A percentile compares a stretch with the other conserved stretches of the same genome.
Conservation (phyloP, 2,113 vertebrate species). For the Corydoras sp. region DNA sequence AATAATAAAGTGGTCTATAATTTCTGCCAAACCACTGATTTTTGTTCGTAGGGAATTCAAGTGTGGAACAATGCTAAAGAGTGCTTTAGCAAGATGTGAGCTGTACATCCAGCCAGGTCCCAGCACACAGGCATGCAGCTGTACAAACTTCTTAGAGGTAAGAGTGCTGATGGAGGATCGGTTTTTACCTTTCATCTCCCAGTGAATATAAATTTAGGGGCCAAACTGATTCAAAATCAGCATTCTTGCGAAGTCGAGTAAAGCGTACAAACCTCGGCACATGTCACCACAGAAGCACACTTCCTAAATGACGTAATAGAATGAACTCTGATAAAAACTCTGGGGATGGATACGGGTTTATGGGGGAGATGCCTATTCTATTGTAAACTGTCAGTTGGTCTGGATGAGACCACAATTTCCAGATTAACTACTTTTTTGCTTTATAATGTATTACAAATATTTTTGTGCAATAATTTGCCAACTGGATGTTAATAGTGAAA, state of each 20-base stretch:
- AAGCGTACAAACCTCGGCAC: neutral
- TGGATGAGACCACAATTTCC: neutral
- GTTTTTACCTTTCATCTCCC: constrained; percentile 17
- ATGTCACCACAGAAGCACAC: constrained; percentile 22
- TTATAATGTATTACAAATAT: too few relatives aligned
- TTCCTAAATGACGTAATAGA: constrained; percentile 7
- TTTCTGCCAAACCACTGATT: constrained; percentile 3
- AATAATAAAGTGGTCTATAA: neutral
- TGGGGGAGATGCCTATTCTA: too few relatives aligned
- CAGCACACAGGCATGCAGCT: constrained; percentile 23
- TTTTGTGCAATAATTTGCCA: too few relatives aligned
- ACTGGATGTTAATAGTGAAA: too few relatives aligned
- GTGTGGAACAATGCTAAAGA: constrained; percentile 95
- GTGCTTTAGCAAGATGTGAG: constrained; percentile 93
- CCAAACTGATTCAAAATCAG: constrained; percentile 23
- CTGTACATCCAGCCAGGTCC: constrained; percentile 6
- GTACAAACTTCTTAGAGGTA: constrained; percentile 25
- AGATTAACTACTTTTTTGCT: too few relatives aligned
- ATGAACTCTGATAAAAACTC: neutral
- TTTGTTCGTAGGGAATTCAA: constrained; percentile 79
- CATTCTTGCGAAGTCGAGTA: constrained; percentile 15
- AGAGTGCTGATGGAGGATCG: constrained; percentile 25
- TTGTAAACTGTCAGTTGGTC: neutral
- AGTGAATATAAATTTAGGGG: constrained; percentile 7
- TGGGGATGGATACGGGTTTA: too few relatives aligned